These are phyloP conservation scores for Isichthys henryi DNA, from an alignment of 2,113 vertebrate genomes.

Conservation along the genomic window DNA sequence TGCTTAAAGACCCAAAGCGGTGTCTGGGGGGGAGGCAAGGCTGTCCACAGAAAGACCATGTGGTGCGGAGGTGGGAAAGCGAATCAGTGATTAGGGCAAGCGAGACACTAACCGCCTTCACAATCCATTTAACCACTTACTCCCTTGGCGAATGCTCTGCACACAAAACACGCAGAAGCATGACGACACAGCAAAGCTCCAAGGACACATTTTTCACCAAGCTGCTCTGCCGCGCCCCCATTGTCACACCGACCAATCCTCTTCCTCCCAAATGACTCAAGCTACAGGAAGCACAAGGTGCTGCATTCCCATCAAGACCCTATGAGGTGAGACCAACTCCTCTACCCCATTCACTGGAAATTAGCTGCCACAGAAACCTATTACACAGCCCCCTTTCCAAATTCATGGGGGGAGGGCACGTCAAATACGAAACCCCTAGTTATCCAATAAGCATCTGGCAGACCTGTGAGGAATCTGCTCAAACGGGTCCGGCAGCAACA, in stretches of 20 bases:
- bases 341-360: neutral
- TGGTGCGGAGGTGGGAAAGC: neutral
- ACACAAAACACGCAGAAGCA: neutral
- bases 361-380: neutral
- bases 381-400: slow-evolving; percentile 20
- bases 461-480: neutral
- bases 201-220: neutral
- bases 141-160: neutral
- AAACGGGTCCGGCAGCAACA: neutral
- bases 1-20: neutral
- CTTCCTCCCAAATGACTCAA: neutral
- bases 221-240: neutral
- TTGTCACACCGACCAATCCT: neutral
- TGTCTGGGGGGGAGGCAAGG: neutral
- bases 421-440: slow-evolving; percentile 20
- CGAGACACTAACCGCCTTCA: neutral
- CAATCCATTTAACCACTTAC: neutral
- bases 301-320: neutral
- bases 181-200: neutral
- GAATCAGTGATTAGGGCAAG: neutral
- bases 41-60: neutral
- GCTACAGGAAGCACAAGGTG: neutral
- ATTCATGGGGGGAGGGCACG: slow-evolving; percentile 28
- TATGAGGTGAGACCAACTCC: neutral
- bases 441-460: slow-evolving; percentile 25